Evolutionary conservation across 2,888 invertebrate species (phyloP), one percentile per base, ranked within the genome.

Genomic region (Rosalia funebris): DNA sequence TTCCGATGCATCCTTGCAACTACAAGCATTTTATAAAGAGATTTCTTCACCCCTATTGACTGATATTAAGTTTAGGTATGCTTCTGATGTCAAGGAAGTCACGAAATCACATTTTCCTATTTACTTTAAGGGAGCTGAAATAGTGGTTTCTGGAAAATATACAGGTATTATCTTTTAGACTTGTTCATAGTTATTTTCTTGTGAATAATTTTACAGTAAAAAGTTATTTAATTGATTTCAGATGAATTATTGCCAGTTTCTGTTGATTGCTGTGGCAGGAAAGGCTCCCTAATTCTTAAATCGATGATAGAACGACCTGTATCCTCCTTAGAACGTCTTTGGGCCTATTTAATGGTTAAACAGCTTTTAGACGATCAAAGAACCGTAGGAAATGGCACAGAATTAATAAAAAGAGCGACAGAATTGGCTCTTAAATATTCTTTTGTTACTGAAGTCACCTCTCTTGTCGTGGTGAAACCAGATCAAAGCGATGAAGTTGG

Each of bases 371-470:
- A 87, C 71, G 76, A 85, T 71, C 37, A 57, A 19, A 50, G 62
- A 42, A 16, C 20, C 12, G 46, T 50, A 25, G 79, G 34, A 1
- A 68, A 67, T 42, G 58, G 53, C 11, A 63, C 71, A 25, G 66
- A 77, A 0, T 81, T 83, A 0, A 82, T 83, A 65, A 83, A 84
- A 70, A 83, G 82, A 69, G 87, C 87, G 0, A 78, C 88, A 5
- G 80, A 82, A 15, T 75, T 88, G 16, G 86, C 88, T 1, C 77
- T 88, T 25, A 84, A 86, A 57, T 75, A 75, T 53, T 70, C 70
- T 4, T 89, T 90, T 75, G 89, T 90, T 14, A 89, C 89, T 0
- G 85, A 88, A 2, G 80, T 89, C 50, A 89, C 88, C 1, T 89
- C 89, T 0, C 78, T 89, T 60, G 87, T 89, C 31, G 88, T 89